Base-by-base conservation (phyloP, 2,797 vertebrate genomes). In the Menidia menidia region DNA sequence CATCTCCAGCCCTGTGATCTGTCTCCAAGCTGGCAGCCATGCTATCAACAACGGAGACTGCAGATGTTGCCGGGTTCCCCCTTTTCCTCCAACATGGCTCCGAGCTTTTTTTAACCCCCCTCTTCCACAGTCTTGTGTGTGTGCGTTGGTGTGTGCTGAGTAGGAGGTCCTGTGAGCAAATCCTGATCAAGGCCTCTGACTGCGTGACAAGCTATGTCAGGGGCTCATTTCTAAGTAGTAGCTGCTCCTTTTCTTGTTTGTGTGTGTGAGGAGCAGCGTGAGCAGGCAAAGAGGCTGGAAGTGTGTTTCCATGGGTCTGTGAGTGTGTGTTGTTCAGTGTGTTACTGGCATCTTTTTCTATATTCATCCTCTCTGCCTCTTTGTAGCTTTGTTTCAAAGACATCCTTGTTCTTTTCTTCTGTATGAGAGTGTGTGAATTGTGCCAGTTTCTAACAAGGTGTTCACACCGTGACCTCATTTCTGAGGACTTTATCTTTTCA, bases 11-110 rank as follows among this genome's bases (percentile, higher is more conserved):
- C 87, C 91, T 95, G 92, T 95, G 94, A 95, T 95, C 93, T 84
- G 71, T 85, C 91, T 95, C 94, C 94, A 95, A 95, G 83, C 93
- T 95, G 94, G 94, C 94, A 95, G 80, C 82, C 66, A 70, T 66
- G 90, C 92, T 94, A 93, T 95, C 93, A 91, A 93, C 92, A 93
- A 89, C 91, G 80, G 90, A 93, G 93, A 91, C 91, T 94, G 93
- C 94, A 95, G 94, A 95, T 94, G 94, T 95, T 94, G 90, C 92
- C 74, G 86, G 90, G 90, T 89, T 92, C 90, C 87, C 88, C 83
- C 86, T 79, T 90, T 88, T 91, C 89, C 92, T 92, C 93, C 91
- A 94, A 90, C 89, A 91, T 92, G 92, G 92, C 93, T 92, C 87
- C 91, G 73, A 93, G 94, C 92, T 92, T 91, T 65, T 65, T 60